phyloP scores from a whole-genome alignment of 2,888 invertebrate genomes.

The Keiferia lycopersicella region DNA sequence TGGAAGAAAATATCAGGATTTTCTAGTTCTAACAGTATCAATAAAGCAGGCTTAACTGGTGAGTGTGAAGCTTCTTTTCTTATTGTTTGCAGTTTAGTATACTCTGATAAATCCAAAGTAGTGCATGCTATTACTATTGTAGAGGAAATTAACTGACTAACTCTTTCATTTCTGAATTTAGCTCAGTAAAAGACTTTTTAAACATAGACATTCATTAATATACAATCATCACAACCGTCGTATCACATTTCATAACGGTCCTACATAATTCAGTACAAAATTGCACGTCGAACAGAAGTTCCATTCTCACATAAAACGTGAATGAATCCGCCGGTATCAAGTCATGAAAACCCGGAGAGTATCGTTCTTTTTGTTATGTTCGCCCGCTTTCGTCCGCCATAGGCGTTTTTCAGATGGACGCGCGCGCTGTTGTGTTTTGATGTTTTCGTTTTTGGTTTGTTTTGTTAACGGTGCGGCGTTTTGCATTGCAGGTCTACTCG shows the following conservation, averaged over 20 bases:
- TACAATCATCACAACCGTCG: slow-evolving; percentile 43
- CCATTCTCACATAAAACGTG: slow-evolving; percentile 63
- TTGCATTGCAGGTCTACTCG: slow-evolving; percentile 82
- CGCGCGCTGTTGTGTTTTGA: slow-evolving; percentile 66
- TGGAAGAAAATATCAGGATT: slow-evolving; percentile 90
- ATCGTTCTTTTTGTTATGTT: slow-evolving; percentile 65
- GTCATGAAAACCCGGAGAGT: slow-evolving; percentile 67
- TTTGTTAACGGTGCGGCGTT: slow-evolving; percentile 81
- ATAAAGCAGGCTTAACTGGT: slow-evolving; percentile 85
- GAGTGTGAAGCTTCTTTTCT: slow-evolving; percentile 54
- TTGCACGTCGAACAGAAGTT: slow-evolving; percentile 53
- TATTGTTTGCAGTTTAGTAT: neutral
- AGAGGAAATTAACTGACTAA: neutral
- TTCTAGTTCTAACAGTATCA: slow-evolving; percentile 85
- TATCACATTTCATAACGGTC: slow-evolving; percentile 50
- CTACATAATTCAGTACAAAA: slow-evolving; percentile 43
- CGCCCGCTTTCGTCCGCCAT: slow-evolving; percentile 72
- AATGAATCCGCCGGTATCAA: slow-evolving; percentile 66
- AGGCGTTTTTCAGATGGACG: slow-evolving; percentile 78
- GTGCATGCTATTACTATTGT: slow-evolving; percentile 23
- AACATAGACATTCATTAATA: slow-evolving; percentile 35
- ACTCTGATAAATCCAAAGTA: neutral
- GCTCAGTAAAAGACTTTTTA: slow-evolving; percentile 48
- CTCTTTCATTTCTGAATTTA: slow-evolving; percentile 57
- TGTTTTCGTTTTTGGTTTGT: slow-evolving; percentile 69